Evolutionary conservation across 2,797 vertebrate species (phyloP).

Genomic region (Rhyacichthys aspro): DNA sequence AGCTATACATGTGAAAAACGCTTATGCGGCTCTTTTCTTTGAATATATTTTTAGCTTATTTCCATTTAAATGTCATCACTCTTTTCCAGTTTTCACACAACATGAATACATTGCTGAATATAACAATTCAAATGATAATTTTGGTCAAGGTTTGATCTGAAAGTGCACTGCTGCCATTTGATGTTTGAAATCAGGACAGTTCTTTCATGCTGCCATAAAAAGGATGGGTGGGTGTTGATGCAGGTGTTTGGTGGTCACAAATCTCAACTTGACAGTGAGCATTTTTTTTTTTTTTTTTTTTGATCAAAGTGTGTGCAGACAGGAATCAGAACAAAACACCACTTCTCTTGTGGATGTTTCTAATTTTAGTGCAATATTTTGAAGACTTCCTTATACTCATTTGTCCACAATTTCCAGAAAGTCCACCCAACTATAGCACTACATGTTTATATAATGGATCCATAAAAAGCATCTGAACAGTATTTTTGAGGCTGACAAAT

Average conservation of each 20-base stretch:
- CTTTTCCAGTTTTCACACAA: constrained; percentile 1
- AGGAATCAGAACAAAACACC: background rate
- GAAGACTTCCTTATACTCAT: background rate
- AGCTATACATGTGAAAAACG: constrained; percentile 16
- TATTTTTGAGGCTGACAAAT: constrained; percentile 24
- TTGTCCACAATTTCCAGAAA: background rate
- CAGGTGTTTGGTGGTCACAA: constrained; percentile 31
- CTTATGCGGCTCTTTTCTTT: constrained; percentile 19
- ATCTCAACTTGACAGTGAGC: constrained; percentile 21
- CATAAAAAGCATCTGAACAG: constrained; percentile 3
- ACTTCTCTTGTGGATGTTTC: constrained; percentile 3
- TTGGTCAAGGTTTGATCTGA: constrained; percentile 17
- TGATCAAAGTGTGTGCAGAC: background rate
- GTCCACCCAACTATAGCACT: background rate
- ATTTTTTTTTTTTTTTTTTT: constrained; percentile 20
- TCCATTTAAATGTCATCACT: constrained; percentile 15
- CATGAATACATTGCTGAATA: constrained; percentile 12
- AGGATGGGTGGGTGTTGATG: constrained; percentile 8
- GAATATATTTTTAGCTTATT: constrained; percentile 30
- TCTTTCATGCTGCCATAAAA: constrained; percentile 23
- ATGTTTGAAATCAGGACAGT: constrained; percentile 19
- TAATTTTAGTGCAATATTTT: constrained; percentile 3
- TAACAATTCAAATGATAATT: constrained; percentile 21
- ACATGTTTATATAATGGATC: constrained; percentile 8
- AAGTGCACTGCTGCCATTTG: constrained; percentile 20